Evolutionary conservation across 2,797 vertebrate species (phyloP), one percentile per base, ranked within the genome.

Genomic region (Sandelia bainsii): DNA sequence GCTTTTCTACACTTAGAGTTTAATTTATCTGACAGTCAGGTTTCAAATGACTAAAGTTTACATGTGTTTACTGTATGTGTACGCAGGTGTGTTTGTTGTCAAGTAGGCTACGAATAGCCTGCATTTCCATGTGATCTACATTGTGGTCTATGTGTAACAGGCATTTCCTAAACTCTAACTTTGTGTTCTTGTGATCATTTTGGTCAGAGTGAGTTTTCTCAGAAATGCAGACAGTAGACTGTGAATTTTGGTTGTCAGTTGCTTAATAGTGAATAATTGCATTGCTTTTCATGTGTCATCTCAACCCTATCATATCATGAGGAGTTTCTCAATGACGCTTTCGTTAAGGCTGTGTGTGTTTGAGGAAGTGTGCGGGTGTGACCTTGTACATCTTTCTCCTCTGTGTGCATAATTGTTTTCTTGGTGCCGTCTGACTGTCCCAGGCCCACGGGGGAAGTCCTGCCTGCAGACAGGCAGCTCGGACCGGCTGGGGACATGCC

Each of bases 401-500:
- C 68, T 69, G 48, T 85, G 57, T 86, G 80, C 77, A 83, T 91
- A 94, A 93, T 93, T 91, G 91, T 93, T 93, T 93, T 93, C 62
- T 84, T 79, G 85, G 90, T 90, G 90, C 90, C 90, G 91, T 85
- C 91, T 90, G 86, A 63, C 85, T 93, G 92, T 93, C 90, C 88
- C 89, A 62, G 77, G 90, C 83, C 84, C 84, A 75, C 68, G 65
- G 90, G 91, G 92, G 91, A 94, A 94, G 92, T 93, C 93, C 93
- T 94, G 93, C 88, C 90, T 83, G 90, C 91, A 93, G 92, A 92
- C 91, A 91, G 89, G 82, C 91, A 88, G 86, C 85, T 83, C 40
- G 72, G 86, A 85, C 90, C 76, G 91, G 90, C 82, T 82, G 80
- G 86, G 86, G 86, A 92, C 94, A 91, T 92, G 93, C 93, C 77